Evolutionary conservation across 2,888 invertebrate genomes (phyloP).

Genomic region (Leptura quadrifasciata): DNA sequence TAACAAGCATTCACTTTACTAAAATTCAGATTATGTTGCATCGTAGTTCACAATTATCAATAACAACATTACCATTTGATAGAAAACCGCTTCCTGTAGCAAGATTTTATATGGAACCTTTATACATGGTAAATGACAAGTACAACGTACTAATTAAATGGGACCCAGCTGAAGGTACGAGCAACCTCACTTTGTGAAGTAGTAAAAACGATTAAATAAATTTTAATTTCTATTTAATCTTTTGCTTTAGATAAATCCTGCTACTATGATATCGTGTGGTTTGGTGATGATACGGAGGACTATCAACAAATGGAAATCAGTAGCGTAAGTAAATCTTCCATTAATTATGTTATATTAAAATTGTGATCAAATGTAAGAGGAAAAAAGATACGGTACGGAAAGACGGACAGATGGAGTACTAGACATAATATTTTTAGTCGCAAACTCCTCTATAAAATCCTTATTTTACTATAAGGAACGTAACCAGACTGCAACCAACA

Average conservation of each 20-base stretch:
- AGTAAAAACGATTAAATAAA: too few relatives aligned
- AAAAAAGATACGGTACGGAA: not conserved
- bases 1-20: not conserved
- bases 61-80: not conserved
- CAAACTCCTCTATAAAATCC: too few relatives aligned
- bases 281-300: slow-evolving; percentile 47
- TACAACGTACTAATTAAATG: slow-evolving; percentile 13
- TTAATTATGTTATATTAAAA: not conserved
- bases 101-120: not conserved
- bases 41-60: not conserved
- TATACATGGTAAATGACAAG: not conserved
- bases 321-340: slow-evolving; percentile 54
- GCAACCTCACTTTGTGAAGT: too few relatives aligned
- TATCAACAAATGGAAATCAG: slow-evolving; percentile 52
- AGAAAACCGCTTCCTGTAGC: slow-evolving; percentile 18
- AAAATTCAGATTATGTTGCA: not conserved
- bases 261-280: slow-evolving; percentile 65
- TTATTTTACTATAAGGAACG: too few relatives aligned
- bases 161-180: not conserved
- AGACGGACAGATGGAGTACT: not conserved
- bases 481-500: too few relatives aligned
- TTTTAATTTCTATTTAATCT: slow-evolving; percentile 25
- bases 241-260: slow-evolving; percentile 66
- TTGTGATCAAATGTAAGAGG: not conserved
- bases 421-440: too few relatives aligned